Base-by-base conservation (phyloP, 2,113 vertebrate species). In the Puma concolor region DNA sequence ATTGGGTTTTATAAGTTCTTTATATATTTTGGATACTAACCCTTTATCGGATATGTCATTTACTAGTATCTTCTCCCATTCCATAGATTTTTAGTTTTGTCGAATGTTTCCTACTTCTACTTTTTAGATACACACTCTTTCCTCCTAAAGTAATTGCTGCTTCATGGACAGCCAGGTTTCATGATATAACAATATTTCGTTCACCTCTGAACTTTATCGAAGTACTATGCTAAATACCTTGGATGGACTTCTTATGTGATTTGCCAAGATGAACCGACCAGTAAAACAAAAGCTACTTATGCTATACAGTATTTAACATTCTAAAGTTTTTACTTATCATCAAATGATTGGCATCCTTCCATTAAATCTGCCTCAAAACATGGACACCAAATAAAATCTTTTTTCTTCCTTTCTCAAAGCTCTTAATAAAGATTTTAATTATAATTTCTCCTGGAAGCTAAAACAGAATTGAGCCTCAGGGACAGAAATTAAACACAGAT, bases 281-380 rank as follows among this genome's bases (percentile, higher is more conserved):
- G 54, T 92, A 48, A 91, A 91, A 71, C 36, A 66, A 94, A n/a
- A 89, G 25, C 23, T 41, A 44, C 72, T 91, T 83, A 74, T 54
- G 3, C 38, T 60, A 44, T 16, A 76, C 25, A 16, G 4, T 66
- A 41, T 57, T 38, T 71, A 80, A 71, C 38, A 88, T 66, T 19
- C 33, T 41, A 2, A 89, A 93, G 27, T 52, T 77, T 98, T 84
- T 84, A 95, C 5, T 88, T 93, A 94, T 69, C 21, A 94, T 92
- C 27, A 57, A 86, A 83, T 7, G 27, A 96, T 19, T 4, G 27
- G 11, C n/a, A 72, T 71, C 13, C 8, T 98, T 44, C 17, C n/a
- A 72, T 27, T 84, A 87, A 90, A 88, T 88, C 50, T 64, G 15
- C 23, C 79, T 92, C 80, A 77, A 90, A 48, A 79, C 4, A 80